These are phyloP conservation scores for Hylomyscus alleni DNA, from an alignment of 2,797 vertebrate genomes.

Conservation along the genomic window DNA sequence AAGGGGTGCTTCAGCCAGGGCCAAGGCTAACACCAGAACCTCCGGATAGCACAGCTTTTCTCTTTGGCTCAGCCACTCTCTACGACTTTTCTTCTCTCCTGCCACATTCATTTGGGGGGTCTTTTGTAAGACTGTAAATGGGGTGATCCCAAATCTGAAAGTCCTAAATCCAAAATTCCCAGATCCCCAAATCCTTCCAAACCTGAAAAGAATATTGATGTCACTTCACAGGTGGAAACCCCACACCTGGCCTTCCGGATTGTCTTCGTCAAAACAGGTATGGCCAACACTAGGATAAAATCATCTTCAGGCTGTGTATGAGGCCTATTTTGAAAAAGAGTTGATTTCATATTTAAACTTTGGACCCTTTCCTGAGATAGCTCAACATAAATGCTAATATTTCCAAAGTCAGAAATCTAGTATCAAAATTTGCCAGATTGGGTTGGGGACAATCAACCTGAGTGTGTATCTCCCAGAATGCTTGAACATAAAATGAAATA, in stretches of 20 bases:
- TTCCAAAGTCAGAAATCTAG: neutral
- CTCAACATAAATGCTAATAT: neutral
- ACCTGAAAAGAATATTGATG: neutral
- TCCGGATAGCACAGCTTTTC: neutral
- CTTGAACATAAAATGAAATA: neutral
- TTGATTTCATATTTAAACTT: neutral
- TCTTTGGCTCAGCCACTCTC: neutral
- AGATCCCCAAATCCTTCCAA: neutral
- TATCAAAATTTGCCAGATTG: neutral
- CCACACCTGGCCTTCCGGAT: neutral
- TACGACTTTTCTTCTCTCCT: neutral
- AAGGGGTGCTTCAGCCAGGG: neutral
- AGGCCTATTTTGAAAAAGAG: neutral
- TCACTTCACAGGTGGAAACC: neutral
- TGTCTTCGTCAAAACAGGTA: neutral
- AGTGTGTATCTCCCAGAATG: neutral
- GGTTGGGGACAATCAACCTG: neutral
- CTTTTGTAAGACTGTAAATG: neutral
- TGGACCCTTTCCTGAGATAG: neutral
- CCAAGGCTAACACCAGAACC: neutral
- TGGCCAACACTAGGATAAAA: neutral
- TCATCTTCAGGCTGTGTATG: neutral
- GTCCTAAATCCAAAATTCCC: neutral
- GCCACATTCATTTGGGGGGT: neutral
- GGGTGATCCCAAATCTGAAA: neutral